Base-by-base conservation (phyloP, 2,113 vertebrate species). In the Anthoscopus minutus region DNA sequence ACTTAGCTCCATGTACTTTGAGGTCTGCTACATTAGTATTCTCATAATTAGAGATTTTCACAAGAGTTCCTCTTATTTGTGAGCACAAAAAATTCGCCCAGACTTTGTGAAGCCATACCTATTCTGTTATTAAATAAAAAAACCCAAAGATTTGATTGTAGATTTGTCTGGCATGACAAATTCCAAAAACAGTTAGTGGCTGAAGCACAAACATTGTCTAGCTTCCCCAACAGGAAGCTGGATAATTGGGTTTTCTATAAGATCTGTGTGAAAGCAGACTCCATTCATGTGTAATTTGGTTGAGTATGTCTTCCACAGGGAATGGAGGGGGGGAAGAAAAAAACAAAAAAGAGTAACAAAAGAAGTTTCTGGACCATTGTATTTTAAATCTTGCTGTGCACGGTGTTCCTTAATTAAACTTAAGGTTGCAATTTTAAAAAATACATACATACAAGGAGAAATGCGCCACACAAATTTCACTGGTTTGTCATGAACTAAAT, bases 111-210 rank as follows among this genome's bases (percentile, higher is more conserved):
- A 96, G 74, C 44, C 61, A 60, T 93, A 96, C 89, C 85, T 94
- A 78, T 90, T 62, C 62, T 51, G 47, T 91, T 81, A 87, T 96
- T 96, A 74, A 92, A 93, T 94, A 47, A 95, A 92, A 82, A n/a
- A 11, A 0, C 7, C 10, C 30, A 57, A 56, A 94, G 50, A 96
- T 93, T 73, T 86, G 94, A 96, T 96, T 97, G 95, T 13, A 86
- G 66, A 90, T 89, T 81, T 40, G 45, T 88, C 88, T 94, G 78
- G 72, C 67, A 96, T 69, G 37, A 95, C 44, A 93, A 95, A 94
- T 91, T 71, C 89, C 70, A 44, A 91, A 95, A 89, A 10, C 58
- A 76, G 78, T 65, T 71, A 88, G 90, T 81, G 83, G 40, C 60
- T 88, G 86, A 88, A 95, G 92, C 70, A 93, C 42, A 96, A 94